phyloP scores from a whole-genome alignment of 23 tunicate species.

The Trididemnum nubilum region DNA sequence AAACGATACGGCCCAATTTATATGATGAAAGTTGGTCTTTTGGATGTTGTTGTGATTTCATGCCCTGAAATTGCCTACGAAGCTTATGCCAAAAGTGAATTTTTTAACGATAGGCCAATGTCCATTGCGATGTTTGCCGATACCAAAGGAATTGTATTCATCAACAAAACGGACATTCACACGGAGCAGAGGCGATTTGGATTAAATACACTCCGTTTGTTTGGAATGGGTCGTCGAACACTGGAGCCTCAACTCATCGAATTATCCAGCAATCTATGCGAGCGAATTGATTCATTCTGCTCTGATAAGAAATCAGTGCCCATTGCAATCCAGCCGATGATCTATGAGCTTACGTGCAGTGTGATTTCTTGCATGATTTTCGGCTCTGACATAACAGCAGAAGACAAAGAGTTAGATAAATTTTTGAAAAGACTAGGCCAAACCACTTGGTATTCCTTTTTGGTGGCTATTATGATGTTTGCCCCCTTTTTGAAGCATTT shows the following conservation, averaged over 20 bases:
- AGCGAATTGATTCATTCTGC: not conserved
- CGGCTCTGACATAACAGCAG: slow-evolving; percentile 16
- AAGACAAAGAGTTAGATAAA: not conserved
- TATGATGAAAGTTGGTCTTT: slow-evolving; percentile 41
- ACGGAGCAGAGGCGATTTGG: slow-evolving; percentile 69
- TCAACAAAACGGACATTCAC: slow-evolving; percentile 34
- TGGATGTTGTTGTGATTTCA: slow-evolving; percentile 23
- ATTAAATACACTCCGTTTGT: slow-evolving; percentile 34
- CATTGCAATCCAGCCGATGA: not conserved
- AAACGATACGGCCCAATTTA: slow-evolving; percentile 57
- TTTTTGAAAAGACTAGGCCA: not conserved
- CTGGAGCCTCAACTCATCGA: slow-evolving; percentile 31
- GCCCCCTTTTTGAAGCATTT: slow-evolving; percentile 49
- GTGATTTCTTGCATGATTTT: slow-evolving; percentile 51
- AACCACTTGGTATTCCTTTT: no score
- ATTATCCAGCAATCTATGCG: not conserved
- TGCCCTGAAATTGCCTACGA: slow-evolving; percentile 60
- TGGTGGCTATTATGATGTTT: not conserved
- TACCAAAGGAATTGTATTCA: slow-evolving; percentile 29
- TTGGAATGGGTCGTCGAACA: slow-evolving; percentile 67
- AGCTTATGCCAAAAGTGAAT: slow-evolving; percentile 55
- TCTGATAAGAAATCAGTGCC: slow-evolving; percentile 3
- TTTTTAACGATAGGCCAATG: slow-evolving; percentile 37
- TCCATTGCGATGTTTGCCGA: slow-evolving; percentile 34
- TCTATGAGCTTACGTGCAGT: slow-evolving; percentile 39